Conservation (phyloP, 2,797 vertebrate species). For the Heliangelus exortis region DNA sequence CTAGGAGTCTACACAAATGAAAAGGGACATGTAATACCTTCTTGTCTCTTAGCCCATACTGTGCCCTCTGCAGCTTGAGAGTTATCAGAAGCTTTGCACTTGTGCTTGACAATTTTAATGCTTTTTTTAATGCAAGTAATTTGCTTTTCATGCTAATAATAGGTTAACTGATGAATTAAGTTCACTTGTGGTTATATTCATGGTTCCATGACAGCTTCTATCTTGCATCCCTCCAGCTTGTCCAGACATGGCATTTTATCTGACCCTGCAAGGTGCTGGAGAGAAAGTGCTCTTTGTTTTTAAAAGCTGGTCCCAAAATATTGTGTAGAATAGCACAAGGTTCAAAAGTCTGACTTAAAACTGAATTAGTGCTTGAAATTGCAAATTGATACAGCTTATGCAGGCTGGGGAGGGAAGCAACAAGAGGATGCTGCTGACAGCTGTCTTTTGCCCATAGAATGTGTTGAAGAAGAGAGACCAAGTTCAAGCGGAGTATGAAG, state of each 20-base stretch:
- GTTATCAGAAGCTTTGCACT: not conserved
- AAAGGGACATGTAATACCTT: not conserved
- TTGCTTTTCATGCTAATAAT: not conserved
- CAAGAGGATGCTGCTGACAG: not conserved
- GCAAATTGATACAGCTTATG: not conserved
- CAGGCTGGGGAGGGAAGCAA: not conserved
- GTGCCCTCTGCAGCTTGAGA: not conserved
- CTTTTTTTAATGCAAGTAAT: not conserved
- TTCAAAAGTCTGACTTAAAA: not conserved
- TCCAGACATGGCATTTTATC: not conserved
- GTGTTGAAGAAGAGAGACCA: conserved; percentile 96
- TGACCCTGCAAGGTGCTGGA: not conserved
- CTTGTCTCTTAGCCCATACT: not conserved
- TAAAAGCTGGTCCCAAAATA: not conserved
- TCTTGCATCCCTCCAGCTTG: not conserved
- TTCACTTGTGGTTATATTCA: not conserved
- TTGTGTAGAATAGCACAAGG: not conserved
- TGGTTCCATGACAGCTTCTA: not conserved
- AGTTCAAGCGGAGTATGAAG: conserved; percentile 95
- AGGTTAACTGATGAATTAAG: not conserved
- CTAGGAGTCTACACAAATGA: not conserved
- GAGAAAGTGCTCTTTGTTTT: not conserved
- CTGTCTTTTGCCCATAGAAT: conserved; percentile 76
- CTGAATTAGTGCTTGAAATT: not conserved
- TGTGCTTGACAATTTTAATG: not conserved